These are phyloP conservation scores for Mus spicilegus DNA, from an alignment of 2,113 vertebrate species.

Conservation along the genomic window DNA sequence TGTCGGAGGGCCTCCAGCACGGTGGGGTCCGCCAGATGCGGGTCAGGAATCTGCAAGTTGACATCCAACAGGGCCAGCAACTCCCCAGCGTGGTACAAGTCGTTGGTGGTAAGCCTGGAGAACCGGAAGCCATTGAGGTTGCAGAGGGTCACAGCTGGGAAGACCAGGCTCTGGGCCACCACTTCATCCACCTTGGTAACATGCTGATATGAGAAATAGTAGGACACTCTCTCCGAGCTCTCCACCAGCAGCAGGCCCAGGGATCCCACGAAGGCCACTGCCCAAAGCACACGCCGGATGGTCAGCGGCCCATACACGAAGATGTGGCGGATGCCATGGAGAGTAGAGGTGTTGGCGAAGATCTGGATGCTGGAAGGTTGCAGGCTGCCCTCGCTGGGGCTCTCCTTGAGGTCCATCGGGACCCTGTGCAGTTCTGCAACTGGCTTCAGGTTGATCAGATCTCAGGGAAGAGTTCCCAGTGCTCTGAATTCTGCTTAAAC, in stretches of 20 bases:
- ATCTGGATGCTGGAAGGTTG: conserved; percentile 94
- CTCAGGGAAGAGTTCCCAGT: conserved; percentile 65
- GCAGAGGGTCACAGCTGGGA: conserved; percentile 97
- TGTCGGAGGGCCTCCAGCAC: conserved; percentile 93
- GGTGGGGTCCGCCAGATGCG: conserved; percentile 93
- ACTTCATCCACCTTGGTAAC: conserved; percentile 97
- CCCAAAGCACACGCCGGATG: conserved; percentile 94
- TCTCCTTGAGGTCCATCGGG: conserved; percentile 97
- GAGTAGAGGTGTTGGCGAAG: conserved; percentile 94
- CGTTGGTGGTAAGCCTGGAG: conserved; percentile 94
- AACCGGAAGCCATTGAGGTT: conserved; percentile 98
- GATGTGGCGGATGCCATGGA: conserved; percentile 96
- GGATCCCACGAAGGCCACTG: conserved; percentile 93
- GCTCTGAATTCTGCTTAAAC: conserved; percentile 76
- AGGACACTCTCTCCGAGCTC: conserved; percentile 94
- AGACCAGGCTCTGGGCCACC: conserved; percentile 94
- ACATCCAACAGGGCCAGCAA: conserved; percentile 96
- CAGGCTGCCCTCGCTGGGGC: conserved; percentile 92
- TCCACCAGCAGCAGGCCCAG: conserved; percentile 94
- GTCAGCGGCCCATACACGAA: conserved; percentile 93
- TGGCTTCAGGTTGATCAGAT: conserved; percentile 81
- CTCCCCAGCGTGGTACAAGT: conserved; percentile 98
- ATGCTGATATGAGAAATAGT: conserved; percentile 98
- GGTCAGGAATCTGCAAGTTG: conserved; percentile 94
- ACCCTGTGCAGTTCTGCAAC: conserved; percentile 81